Evolutionary conservation across 2,113 vertebrate genomes (phyloP).

Genomic region (Pogonocichla stellata): DNA sequence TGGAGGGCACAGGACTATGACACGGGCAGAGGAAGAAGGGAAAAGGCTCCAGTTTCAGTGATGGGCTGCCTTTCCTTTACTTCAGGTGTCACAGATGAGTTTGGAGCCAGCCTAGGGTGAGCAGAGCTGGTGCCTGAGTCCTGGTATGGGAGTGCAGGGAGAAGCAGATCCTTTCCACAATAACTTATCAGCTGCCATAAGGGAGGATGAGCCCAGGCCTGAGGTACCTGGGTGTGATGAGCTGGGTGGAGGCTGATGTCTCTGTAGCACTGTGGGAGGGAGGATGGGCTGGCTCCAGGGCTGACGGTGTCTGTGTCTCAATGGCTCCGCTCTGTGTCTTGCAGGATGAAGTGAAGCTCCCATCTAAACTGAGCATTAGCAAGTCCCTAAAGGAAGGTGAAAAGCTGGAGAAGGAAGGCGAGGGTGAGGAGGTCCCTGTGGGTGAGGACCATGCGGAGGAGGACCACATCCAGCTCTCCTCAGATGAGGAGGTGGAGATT

Average conservation of each 20-base stretch:
- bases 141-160: background rate
- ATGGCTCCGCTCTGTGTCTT: constrained; percentile 48
- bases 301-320: background rate
- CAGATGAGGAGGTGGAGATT: constrained; percentile 91
- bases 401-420: constrained; percentile 75
- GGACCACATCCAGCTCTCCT: constrained; percentile 78
- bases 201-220: background rate
- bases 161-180: background rate
- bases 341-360: constrained; percentile 89
- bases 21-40: background rate
- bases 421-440: constrained; percentile 73
- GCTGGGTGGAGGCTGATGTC: background rate
- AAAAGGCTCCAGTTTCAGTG: background rate
- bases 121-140: background rate
- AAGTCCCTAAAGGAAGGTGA: constrained; percentile 82
- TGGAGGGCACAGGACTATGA: background rate
- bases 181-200: background rate
- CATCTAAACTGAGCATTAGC: constrained; percentile 86
- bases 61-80: background rate
- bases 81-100: background rate
- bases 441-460: constrained; percentile 80
- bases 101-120: background rate
- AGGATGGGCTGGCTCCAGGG: background rate
- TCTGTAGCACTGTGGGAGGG: background rate
- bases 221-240: background rate